phyloP scores from a whole-genome alignment of 2,888 invertebrate species.

The Sminthurinus aureus region DNA sequence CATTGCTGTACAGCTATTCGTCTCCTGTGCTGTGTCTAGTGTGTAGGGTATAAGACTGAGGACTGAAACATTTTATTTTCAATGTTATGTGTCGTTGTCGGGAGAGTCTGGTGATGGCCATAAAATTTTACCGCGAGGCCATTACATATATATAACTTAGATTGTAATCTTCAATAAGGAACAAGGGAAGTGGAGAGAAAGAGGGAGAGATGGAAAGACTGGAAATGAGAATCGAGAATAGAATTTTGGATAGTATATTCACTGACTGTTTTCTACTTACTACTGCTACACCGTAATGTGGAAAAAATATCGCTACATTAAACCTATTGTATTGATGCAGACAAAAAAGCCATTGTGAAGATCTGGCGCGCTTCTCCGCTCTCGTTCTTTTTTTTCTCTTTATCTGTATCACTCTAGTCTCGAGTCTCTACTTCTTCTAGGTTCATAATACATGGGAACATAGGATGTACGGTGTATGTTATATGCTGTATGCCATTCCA shows the following conservation, averaged over 20 bases:
- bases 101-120: constrained; percentile 24
- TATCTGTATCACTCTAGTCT: background rate
- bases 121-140: constrained; percentile 29
- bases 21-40: background rate
- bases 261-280: background rate
- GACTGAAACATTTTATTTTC: constrained; percentile 19
- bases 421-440: background rate
- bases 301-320: constrained; percentile 46
- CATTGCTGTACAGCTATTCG: too few relatives aligned
- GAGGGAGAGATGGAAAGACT: background rate
- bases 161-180: constrained; percentile 22
- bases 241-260: constrained; percentile 8
- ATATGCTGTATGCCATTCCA: background rate
- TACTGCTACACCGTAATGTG: constrained; percentile 36
- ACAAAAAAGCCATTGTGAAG: constrained; percentile 36
- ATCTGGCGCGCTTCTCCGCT: constrained; percentile 2
- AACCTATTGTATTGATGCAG: constrained; percentile 44
- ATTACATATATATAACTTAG: constrained; percentile 30
- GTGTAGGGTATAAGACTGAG: background rate
- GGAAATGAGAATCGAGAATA: constrained; percentile 1
- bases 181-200: background rate
- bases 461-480: too few relatives aligned
- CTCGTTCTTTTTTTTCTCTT: background rate
- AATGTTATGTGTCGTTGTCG: constrained; percentile 22
- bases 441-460: too few relatives aligned